Conservation (phyloP, 1,140 invertebrate genomes). For the Aphaenogaster rudis region DNA sequence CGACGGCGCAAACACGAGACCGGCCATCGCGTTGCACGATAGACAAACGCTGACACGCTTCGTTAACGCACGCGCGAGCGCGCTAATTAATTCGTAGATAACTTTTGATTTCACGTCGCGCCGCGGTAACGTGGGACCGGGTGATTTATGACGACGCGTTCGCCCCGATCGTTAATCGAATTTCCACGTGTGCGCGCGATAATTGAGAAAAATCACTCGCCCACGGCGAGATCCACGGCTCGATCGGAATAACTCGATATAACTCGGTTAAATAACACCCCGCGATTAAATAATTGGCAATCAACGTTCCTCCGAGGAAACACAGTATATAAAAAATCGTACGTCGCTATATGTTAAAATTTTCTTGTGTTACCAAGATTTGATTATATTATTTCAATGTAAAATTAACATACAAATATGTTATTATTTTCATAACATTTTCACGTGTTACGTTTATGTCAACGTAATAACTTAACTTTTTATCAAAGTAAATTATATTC, state of each 20-base stretch:
- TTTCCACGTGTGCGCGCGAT: slow-evolving; percentile 36
- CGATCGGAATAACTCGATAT: slow-evolving; percentile 50
- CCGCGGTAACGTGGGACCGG: background rate
- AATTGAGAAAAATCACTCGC: slow-evolving; percentile 26
- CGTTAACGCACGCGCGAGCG: slow-evolving; percentile 76
- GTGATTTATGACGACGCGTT: slow-evolving; percentile 62
- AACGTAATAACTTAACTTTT: no score
- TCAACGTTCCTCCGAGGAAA: background rate
- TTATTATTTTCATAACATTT: no score
- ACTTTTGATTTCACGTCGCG: slow-evolving; percentile 70
- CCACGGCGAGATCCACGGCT: background rate
- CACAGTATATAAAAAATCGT: no score
- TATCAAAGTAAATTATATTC: no score
- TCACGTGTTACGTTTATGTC: no score
- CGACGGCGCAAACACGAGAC: slow-evolving; percentile 32
- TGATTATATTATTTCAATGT: no score
- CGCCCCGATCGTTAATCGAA: slow-evolving; percentile 61
- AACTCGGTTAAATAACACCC: slow-evolving; percentile 45
- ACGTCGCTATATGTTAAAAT: no score
- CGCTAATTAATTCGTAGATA: slow-evolving; percentile 81
- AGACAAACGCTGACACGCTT: slow-evolving; percentile 82
- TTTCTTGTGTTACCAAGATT: no score
- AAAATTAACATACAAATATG: no score
- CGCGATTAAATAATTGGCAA: slow-evolving; percentile 39
- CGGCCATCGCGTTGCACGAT: slow-evolving; percentile 65